Conservation (phyloP, 2,888 invertebrate genomes). For the Hypercompe scribonia region DNA sequence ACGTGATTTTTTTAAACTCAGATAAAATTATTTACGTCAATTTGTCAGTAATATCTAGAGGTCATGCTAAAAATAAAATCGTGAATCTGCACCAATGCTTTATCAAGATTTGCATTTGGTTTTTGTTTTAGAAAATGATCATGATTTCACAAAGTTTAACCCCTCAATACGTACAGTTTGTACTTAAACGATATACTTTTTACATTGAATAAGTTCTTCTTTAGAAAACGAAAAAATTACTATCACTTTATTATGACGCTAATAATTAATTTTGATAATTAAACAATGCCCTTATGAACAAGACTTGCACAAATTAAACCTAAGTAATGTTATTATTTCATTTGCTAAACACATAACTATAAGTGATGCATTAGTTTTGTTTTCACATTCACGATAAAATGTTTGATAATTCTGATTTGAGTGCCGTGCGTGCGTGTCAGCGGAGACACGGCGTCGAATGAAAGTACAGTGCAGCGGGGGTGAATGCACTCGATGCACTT, state of each 20-base stretch:
- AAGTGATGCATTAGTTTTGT: neutral
- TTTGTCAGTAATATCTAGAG: neutral
- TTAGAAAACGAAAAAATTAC: neutral
- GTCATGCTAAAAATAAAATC: neutral
- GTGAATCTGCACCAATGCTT: neutral
- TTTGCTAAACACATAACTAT: neutral
- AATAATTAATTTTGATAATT: neutral
- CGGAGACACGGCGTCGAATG: conserved; percentile 21
- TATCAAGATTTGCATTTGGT: neutral
- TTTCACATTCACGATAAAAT: neutral
- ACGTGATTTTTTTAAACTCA: neutral
- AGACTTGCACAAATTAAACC: neutral
- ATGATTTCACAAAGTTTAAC: too few species aligned
- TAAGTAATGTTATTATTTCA: neutral
- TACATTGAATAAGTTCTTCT: neutral
- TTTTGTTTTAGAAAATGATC: too few species aligned
- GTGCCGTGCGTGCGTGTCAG: conserved; percentile 10
- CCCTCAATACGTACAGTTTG: neutral
- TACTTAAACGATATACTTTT: neutral
- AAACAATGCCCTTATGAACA: neutral
- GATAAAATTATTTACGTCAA: neutral
- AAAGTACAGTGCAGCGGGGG: conserved; percentile 45
- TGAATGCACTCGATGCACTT: conserved; percentile 60
- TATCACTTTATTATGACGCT: neutral
- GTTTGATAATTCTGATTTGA: conserved; percentile 2